Percentiles rank a stretch among this genome's conserved stretches.
These are phyloP conservation scores for Dasysyrphus tricinctus DNA, from an alignment of 2,888 invertebrate species.

Conservation along the genomic window DNA sequence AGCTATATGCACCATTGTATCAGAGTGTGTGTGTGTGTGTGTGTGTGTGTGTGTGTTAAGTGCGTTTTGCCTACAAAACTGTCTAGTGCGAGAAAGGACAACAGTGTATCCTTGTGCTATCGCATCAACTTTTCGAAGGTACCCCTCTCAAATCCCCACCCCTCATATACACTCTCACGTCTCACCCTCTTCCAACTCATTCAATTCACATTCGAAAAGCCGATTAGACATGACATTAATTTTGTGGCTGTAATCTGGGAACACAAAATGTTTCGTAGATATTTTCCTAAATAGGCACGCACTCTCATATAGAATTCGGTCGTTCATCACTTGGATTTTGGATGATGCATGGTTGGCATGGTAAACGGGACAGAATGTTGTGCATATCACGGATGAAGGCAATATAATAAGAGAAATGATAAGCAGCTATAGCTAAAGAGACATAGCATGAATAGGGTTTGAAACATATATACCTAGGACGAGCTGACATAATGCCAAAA, in stretches of 20 bases:
- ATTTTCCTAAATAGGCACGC: conserved; percentile 21
- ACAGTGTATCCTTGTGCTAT: conserved; percentile 12
- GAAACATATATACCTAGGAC: background rate
- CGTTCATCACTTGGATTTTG: conserved; percentile 33
- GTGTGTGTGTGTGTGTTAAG: background rate
- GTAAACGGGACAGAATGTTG: conserved; percentile 5
- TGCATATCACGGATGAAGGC: conserved; percentile 2
- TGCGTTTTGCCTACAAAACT: conserved; percentile 10
- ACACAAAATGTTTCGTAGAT: conserved; percentile 53
- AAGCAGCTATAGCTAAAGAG: background rate
- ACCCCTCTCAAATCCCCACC: background rate
- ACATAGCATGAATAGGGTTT: background rate
- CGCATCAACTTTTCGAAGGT: conserved; percentile 43
- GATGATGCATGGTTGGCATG: conserved; percentile 41
- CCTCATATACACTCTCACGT: background rate
- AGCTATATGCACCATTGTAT: background rate
- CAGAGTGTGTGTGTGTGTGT: background rate
- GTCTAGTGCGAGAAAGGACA: conserved; percentile 6
- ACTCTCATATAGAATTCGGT: background rate
- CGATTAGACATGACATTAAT: conserved; percentile 75
- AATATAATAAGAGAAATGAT: conserved; percentile 29
- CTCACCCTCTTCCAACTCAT: conserved; percentile 50
- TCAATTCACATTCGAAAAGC: conserved; percentile 72
- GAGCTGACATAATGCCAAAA: background rate
- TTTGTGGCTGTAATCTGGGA: conserved; percentile 73